These are phyloP conservation scores for Phenganax subtilis DNA, from an alignment of 92 coral and sea anemone genomes.

Conservation along the genomic window DNA sequence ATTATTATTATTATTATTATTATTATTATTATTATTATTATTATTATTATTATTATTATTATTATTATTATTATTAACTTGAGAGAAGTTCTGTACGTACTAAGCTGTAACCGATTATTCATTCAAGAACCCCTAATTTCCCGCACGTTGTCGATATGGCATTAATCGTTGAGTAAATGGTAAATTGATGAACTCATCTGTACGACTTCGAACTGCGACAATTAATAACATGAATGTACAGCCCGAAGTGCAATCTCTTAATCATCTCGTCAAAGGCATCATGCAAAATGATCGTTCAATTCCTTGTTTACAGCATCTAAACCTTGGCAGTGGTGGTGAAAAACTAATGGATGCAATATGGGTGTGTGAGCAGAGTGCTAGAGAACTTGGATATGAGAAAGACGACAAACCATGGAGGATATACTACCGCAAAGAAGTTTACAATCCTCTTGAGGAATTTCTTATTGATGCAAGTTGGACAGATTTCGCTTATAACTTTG, in stretches of 20 bases:
- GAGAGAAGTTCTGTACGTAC: too few species aligned
- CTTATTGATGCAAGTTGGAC: constrained; percentile 32
- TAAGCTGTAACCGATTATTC: too few species aligned
- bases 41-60: too few species aligned
- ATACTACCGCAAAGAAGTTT: constrained; percentile 74
- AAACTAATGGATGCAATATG: constrained; percentile 73
- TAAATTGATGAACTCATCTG: too few species aligned
- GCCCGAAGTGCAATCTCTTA: not conserved
- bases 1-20: too few species aligned
- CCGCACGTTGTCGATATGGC: too few species aligned
- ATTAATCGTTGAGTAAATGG: too few species aligned
- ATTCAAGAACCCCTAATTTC: too few species aligned
- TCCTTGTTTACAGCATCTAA: constrained; percentile 52
- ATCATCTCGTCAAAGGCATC: not conserved
- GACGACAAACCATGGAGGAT: constrained; percentile 56
- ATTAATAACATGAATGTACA: too few species aligned
- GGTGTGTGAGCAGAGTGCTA: constrained; percentile 76
- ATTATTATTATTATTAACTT: too few species aligned
- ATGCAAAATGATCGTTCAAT: not conserved
- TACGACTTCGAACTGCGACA: too few species aligned
- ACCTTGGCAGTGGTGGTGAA: constrained; percentile 83
- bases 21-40: too few species aligned
- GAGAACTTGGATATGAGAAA: constrained; percentile 48
- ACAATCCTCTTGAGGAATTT: constrained; percentile 42
- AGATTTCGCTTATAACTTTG: constrained; percentile 34